Conservation (phyloP, 35 echinoderm and acorn worm genomes). For the Heliocidaris erythrogramma region DNA sequence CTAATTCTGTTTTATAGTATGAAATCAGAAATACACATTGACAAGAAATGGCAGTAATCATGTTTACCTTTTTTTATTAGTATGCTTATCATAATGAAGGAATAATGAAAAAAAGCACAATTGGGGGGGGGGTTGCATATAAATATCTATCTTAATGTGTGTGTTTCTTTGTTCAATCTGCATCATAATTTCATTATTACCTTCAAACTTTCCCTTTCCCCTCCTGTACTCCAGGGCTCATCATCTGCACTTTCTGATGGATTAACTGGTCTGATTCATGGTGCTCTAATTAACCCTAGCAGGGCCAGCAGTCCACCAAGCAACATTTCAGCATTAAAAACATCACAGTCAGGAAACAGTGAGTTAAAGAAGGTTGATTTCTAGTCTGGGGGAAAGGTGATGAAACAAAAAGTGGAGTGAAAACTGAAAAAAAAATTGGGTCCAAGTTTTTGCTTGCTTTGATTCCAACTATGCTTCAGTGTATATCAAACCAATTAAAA, state of each 20-base stretch:
- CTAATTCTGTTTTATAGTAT: too few relatives aligned
- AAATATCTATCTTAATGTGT: too few relatives aligned
- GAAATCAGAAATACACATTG: too few relatives aligned
- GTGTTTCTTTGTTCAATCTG: too few relatives aligned
- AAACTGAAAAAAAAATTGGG: background rate
- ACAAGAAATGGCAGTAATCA: too few relatives aligned
- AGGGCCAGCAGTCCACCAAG: background rate
- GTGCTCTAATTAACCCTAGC: background rate
- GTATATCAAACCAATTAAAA: too few relatives aligned
- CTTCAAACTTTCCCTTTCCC: background rate
- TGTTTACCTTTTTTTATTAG: too few relatives aligned
- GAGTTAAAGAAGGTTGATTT: background rate
- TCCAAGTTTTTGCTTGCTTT: background rate
- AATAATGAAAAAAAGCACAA: too few relatives aligned
- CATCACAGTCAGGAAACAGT: background rate
- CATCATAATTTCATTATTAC: too few relatives aligned
- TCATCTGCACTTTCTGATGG: constrained; percentile 6
- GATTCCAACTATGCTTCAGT: background rate
- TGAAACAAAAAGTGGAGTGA: background rate
- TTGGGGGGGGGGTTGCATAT: too few relatives aligned
- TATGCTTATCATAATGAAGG: too few relatives aligned
- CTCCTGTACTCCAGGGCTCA: background rate
- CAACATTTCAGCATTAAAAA: background rate
- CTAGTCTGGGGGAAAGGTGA: background rate
- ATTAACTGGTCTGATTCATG: constrained; percentile 22